Conservation (phyloP, 1,140 invertebrate genomes). For the Drosophila eugracilis region DNA sequence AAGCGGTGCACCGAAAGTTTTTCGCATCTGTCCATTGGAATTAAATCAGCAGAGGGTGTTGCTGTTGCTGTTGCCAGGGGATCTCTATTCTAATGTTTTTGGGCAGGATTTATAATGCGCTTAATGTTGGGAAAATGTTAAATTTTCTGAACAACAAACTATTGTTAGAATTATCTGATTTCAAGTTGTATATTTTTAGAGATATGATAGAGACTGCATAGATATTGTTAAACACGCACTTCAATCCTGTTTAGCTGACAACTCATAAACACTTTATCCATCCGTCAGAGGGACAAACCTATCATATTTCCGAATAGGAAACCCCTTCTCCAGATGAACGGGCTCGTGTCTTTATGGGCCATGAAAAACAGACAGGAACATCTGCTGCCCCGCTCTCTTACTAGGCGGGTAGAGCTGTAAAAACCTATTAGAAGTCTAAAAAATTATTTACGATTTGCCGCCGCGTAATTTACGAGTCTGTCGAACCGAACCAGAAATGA, state of each 20-base stretch:
- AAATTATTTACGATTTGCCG: constrained; percentile 77
- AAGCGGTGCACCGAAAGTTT: constrained; percentile 41
- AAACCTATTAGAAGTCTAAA: constrained; percentile 72
- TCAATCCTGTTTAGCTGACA: not conserved
- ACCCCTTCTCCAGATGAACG: constrained; percentile 17
- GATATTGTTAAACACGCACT: not conserved
- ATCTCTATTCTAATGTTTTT: constrained; percentile 3
- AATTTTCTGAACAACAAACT: too few species aligned
- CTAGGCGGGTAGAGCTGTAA: constrained; percentile 32
- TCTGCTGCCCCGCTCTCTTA: constrained; percentile 45
- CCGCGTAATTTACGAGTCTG: constrained; percentile 71
- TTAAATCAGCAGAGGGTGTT: constrained; percentile 36
- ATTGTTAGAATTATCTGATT: too few species aligned
- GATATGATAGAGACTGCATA: not conserved
- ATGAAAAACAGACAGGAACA: constrained; percentile 49
- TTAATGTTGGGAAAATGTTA: constrained; percentile 58
- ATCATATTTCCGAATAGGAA: constrained; percentile 23
- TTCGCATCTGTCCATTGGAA: constrained; percentile 45
- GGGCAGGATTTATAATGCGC: constrained; percentile 38
- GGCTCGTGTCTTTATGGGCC: constrained; percentile 51
- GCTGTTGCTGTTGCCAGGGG: not conserved
- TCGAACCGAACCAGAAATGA: constrained; percentile 58
- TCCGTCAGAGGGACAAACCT: constrained; percentile 7
- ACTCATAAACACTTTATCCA: constrained; percentile 38
- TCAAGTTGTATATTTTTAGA: too few species aligned